Evolutionary conservation across 1,140 invertebrate species (phyloP), one percentile per base, ranked within the genome.

Genomic region (Cyclina sinensis): DNA sequence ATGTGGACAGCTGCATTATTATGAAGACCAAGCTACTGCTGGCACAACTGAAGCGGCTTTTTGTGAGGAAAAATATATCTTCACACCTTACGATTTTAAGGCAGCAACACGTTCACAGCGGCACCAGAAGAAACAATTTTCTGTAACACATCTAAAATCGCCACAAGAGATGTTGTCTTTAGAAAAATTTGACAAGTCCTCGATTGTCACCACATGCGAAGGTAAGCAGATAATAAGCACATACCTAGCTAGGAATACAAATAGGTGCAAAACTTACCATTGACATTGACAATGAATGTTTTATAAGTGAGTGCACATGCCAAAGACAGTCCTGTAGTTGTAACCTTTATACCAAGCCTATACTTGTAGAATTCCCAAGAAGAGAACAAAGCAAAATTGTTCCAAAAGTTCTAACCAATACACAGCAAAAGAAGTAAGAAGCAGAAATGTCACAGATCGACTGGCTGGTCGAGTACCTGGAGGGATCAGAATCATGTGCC

Each of bases 41-140:
- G 54, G 65, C 79, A 39, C 57, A 48, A 24, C 3, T 82, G 21
- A 5, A 46, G 5, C n/a, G 32, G 1, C 57, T 74, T 18, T 88
- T 0, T 88, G 86, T 82, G 78, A 88, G 46, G 86, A 88, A 54
- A 88, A 88, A 27, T 80, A 88, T 37, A 46, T 24, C 12, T 88
- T 80, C n/a, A 88, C 86, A 57, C 86, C 76, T 7, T 76, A 88
- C 24, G 54, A 80, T 54, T 80, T 88, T 21, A 88, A 88, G 37
- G 32, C 74, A 24, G 62, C 43, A 24, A 88, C 59, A n/a, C n/a
- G n/a, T n/a, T n/a, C n/a, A n/a, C n/a, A n/a, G n/a, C n/a, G n/a
- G n/a, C n/a, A n/a, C n/a, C n/a, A 84, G 79, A 80, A 43, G 68
- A 11, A 14, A 14, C 12, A 54, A 59, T 37, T 65, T 21, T 46